Conservation (phyloP, 2,888 invertebrate genomes). For the Caenorhabditis sulstoni region DNA sequence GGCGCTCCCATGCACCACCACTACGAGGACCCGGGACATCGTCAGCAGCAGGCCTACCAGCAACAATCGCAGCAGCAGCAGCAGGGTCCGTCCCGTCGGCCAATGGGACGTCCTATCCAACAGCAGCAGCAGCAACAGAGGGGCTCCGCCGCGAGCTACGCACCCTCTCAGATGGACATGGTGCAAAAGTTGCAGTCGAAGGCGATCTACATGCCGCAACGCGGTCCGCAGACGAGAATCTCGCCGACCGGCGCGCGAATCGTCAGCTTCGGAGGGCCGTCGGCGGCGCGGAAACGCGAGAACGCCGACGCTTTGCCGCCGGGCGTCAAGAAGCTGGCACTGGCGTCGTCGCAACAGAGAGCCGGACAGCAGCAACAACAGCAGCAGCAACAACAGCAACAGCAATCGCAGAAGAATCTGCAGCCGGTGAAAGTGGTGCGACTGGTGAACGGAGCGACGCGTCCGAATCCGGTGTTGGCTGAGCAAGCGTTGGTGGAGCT, state of each 20-base stretch:
- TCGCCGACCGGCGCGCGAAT: conserved; percentile 60
- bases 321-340: conserved; percentile 20
- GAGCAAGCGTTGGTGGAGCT: conserved; percentile 47
- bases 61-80: not conserved
- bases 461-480: conserved; percentile 25
- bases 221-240: conserved; percentile 37
- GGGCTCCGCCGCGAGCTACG: not conserved
- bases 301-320: conserved; percentile 18
- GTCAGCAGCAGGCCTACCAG: not conserved
- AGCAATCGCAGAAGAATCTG: conserved; percentile 8
- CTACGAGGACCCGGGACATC: not conserved
- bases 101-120: conserved; percentile 10
- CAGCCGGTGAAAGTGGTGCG: conserved; percentile 50
- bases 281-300: conserved; percentile 44
- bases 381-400: conserved; percentile 27
- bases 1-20: conserved; percentile 11
- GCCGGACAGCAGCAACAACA: conserved; percentile 3
- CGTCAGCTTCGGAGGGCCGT: conserved; percentile 31
- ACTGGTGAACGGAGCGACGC: conserved; percentile 14
- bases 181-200: conserved; percentile 50
- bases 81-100: conserved; percentile 11
- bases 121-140: not conserved
- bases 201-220: conserved; percentile 42
- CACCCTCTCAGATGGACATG: conserved; percentile 43
- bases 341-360: too few species aligned